These are phyloP conservation scores for Phoxinus phoxinus DNA, from an alignment of 2,113 vertebrate genomes.

Conservation along the genomic window DNA sequence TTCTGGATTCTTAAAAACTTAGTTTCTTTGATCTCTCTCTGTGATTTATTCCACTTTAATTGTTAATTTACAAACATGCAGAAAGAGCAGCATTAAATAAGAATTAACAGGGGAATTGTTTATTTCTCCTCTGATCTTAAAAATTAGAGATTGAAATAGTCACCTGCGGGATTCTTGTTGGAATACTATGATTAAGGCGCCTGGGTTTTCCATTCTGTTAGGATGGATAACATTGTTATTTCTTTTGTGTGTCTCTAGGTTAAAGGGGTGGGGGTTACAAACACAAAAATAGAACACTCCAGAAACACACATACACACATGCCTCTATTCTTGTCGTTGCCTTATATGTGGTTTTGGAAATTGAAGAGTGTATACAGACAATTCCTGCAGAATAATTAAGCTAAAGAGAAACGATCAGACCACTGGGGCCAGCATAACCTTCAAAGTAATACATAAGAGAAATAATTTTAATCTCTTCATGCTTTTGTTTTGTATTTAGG, in stretches of 20 bases:
- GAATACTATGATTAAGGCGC: not conserved
- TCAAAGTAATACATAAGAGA: constrained; percentile 12
- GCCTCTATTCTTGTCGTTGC: not conserved
- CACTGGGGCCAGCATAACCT: constrained; percentile 4
- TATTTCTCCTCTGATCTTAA: constrained; percentile 14
- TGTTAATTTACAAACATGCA: not conserved
- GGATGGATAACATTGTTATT: not conserved
- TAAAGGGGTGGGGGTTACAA: constrained; percentile 1
- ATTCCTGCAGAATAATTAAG: constrained; percentile 16
- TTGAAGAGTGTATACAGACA: not conserved
- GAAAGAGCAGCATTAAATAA: not conserved
- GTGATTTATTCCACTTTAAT: constrained; percentile 6
- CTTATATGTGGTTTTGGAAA: constrained; percentile 39
- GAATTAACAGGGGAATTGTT: constrained; percentile 17
- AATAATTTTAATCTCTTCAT: constrained; percentile 17
- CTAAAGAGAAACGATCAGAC: constrained; percentile 17
- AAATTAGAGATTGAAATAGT: constrained; percentile 20
- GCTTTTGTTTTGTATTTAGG: constrained; percentile 20
- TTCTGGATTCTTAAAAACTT: not conserved
- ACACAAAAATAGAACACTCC: constrained; percentile 9
- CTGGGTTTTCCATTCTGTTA: not conserved
- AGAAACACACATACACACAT: constrained; percentile 22
- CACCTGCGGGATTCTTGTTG: not conserved
- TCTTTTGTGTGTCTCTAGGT: not conserved
- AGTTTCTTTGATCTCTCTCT: not conserved